A percentile compares a stretch with the other conserved stretches of the same genome.
Evolutionary conservation across 2,797 vertebrate species (phyloP).

Genomic region (Poeciliopsis gracilis): DNA sequence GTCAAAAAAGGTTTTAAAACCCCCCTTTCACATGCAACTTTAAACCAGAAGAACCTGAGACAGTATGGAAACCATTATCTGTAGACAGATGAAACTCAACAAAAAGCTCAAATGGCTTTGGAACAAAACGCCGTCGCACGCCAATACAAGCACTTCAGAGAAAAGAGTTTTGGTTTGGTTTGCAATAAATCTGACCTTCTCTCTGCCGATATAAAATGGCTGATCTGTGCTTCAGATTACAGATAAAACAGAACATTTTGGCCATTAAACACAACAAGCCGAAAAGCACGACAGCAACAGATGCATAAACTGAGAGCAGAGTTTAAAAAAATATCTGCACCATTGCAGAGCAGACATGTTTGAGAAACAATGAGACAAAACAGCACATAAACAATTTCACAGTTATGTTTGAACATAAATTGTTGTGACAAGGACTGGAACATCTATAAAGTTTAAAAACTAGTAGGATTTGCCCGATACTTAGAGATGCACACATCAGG

Average conservation of each 20-base stretch:
- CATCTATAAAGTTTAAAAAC: neutral
- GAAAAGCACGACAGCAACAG: neutral
- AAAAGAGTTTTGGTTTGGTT: neutral
- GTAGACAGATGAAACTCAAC: neutral
- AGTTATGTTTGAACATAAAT: neutral
- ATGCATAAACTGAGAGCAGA: neutral
- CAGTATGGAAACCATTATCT: neutral
- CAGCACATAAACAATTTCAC: neutral
- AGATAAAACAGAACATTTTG: neutral
- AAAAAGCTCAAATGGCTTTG: neutral
- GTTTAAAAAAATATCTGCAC: neutral
- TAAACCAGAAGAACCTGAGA: neutral
- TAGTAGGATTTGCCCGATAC: neutral
- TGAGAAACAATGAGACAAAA: neutral
- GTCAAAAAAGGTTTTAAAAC: too few relatives aligned
- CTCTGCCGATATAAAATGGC: neutral
- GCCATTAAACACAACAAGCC: neutral
- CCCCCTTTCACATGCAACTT: neutral
- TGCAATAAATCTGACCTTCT: neutral
- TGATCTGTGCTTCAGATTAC: neutral
- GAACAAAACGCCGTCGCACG: neutral
- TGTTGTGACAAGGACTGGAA: neutral
- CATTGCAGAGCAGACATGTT: neutral
- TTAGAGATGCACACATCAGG: neutral
- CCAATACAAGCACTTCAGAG: neutral